phyloP scores from a whole-genome alignment of 2,113 vertebrate genomes.

The Pteropus alecto region DNA sequence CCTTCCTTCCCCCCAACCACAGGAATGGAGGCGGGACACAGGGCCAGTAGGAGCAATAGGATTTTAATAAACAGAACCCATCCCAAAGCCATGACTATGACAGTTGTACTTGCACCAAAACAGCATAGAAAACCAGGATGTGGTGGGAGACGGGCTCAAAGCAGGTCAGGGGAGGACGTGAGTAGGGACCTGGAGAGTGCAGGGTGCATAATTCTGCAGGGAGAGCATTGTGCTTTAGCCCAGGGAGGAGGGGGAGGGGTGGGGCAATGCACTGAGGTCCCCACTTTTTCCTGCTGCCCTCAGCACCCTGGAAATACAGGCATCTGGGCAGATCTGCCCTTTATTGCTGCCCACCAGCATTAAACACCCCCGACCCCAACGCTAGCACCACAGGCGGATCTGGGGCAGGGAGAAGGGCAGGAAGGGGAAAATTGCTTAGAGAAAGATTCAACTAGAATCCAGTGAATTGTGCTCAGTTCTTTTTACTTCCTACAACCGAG shows the following conservation, averaged over 20 bases:
- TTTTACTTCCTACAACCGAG: conserved; percentile 80
- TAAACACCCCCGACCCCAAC: conserved; percentile 61
- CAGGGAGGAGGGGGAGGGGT: conserved; percentile 30
- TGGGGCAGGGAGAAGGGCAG: conserved; percentile 24
- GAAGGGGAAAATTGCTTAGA: conserved; percentile 71
- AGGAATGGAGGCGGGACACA: conserved; percentile 65
- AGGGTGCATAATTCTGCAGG: conserved; percentile 39
- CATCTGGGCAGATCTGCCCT: conserved; percentile 59
- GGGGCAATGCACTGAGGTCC: conserved; percentile 67
- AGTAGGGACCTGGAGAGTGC: conserved; percentile 29
- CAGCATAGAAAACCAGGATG: conserved; percentile 75
- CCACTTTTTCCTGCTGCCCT: conserved; percentile 67
- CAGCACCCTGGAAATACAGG: conserved; percentile 70
- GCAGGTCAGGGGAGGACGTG: conserved; percentile 10
- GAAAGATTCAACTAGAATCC: conserved; percentile 79
- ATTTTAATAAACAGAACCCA: conserved; percentile 95
- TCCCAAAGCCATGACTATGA: conserved; percentile 90
- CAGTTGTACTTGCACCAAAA: conserved; percentile 78
- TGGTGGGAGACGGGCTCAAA: conserved; percentile 53
- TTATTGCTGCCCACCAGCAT: conserved; percentile 72
- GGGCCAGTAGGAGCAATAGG: conserved; percentile 89
- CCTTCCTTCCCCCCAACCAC: conserved; percentile 60
- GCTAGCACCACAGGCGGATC: conserved; percentile 74
- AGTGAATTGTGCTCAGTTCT: conserved; percentile 79
- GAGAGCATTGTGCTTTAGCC: conserved; percentile 76